Evolutionary conservation across 2,113 vertebrate species (phyloP).

Genomic region (Blennius ocellaris): DNA sequence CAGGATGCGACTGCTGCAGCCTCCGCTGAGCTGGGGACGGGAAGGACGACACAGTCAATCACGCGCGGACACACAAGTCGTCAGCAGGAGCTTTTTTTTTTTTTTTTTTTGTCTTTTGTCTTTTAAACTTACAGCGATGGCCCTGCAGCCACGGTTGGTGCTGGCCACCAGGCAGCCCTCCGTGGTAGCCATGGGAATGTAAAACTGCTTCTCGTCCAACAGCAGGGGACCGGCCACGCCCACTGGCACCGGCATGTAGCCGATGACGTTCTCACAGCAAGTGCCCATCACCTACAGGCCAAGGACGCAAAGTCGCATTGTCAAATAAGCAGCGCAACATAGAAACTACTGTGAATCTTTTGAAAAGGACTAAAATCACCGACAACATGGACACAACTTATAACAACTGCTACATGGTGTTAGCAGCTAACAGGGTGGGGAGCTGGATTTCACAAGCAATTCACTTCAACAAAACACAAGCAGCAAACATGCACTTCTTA

Average conservation of each 20-base stretch:
- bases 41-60: constrained; percentile 13
- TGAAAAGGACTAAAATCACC: too few species aligned
- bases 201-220: constrained; percentile 90
- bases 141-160: constrained; percentile 95
- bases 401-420: too few species aligned
- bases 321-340: too few species aligned
- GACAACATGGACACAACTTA: too few species aligned
- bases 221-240: constrained; percentile 93
- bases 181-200: constrained; percentile 96
- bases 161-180: constrained; percentile 98
- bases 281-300: constrained; percentile 90
- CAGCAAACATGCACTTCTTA: too few species aligned
- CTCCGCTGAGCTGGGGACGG: constrained; percentile 88
- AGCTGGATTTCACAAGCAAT: too few species aligned
- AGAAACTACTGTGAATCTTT: too few species aligned
- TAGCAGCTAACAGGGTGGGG: too few species aligned
- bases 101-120: too few species aligned
- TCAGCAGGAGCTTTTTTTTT: not conserved
- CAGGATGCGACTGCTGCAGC: constrained; percentile 90
- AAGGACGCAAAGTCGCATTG: too few species aligned
- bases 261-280: constrained; percentile 97
- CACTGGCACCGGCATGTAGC: constrained; percentile 97
- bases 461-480: too few species aligned
- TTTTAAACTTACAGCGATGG: constrained; percentile 85
- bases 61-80: too few species aligned